Percentiles rank a stretch among this genome's conserved stretches.
These are phyloP conservation scores for Hydrozoanthus tunicans DNA, from an alignment of 64 coral and sea anemone genomes.

Conservation along the genomic window DNA sequence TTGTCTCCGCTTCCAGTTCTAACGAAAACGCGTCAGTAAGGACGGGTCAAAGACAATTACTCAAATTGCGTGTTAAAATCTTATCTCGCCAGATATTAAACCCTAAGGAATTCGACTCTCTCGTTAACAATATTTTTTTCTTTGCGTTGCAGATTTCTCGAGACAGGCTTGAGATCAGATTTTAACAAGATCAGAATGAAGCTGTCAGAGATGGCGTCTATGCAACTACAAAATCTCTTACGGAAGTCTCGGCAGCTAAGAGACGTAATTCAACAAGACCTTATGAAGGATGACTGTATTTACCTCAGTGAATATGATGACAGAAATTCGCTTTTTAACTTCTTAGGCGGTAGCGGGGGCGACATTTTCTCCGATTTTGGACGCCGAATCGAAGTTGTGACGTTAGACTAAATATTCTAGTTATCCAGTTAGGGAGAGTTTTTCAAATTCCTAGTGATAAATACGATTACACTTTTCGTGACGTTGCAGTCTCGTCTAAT, in stretches of 20 bases:
- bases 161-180: slow-evolving; percentile 93
- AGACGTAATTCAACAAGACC: slow-evolving; percentile 87
- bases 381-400: slow-evolving; percentile 84
- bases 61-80: background rate
- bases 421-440: slow-evolving; percentile 1
- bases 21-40: background rate
- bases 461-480: background rate
- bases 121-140: background rate
- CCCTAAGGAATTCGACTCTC: background rate
- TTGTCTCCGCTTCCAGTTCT: background rate
- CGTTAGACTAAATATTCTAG: slow-evolving; percentile 67
- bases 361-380: slow-evolving; percentile 83
- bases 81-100: background rate
- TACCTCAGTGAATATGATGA: slow-evolving; percentile 96
- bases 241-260: slow-evolving; percentile 91
- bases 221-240: slow-evolving; percentile 88
- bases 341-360: slow-evolving; percentile 58
- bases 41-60: background rate
- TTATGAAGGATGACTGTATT: slow-evolving; percentile 94
- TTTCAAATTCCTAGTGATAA: slow-evolving; percentile 15
- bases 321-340: slow-evolving; percentile 70
- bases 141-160: slow-evolving; percentile 82
- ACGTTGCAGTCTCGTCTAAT: background rate
- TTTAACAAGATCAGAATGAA: slow-evolving; percentile 99
- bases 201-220: slow-evolving; percentile 82